Evolutionary conservation across 2,888 invertebrate species (phyloP).

Genomic region (Eurytoma californica): DNA sequence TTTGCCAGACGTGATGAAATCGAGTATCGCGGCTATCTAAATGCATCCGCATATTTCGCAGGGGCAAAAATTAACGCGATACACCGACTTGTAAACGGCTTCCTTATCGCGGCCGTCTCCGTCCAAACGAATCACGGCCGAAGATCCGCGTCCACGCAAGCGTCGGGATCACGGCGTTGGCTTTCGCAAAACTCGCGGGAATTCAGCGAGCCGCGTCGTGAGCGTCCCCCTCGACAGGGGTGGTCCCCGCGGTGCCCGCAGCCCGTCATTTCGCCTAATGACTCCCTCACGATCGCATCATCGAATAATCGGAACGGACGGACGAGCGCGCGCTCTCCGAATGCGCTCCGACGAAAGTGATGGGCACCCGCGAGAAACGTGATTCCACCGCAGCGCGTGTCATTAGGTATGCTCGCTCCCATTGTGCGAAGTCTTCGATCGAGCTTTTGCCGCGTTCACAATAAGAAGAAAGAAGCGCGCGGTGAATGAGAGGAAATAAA

Average conservation of each 20-base stretch:
- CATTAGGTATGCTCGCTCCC: neutral
- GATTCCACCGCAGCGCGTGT: neutral
- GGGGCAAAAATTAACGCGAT: neutral
- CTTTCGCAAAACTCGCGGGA: slow-evolving; percentile 23
- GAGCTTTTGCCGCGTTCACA: neutral
- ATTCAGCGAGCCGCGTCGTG: slow-evolving; percentile 14
- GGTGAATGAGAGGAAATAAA: too few species aligned
- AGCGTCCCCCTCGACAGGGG: slow-evolving; percentile 11
- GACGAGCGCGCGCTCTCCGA: neutral
- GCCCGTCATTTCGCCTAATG: slow-evolving; percentile 34
- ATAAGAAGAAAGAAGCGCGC: neutral
- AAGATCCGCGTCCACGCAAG: neutral
- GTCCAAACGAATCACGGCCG: neutral
- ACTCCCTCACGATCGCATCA: slow-evolving; percentile 37
- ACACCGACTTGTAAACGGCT: neutral
- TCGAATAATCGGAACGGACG: slow-evolving; percentile 28
- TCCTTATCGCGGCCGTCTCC: neutral
- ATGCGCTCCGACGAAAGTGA: slow-evolving; percentile 38
- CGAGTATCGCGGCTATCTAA: too few species aligned
- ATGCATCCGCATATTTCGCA: too few species aligned
- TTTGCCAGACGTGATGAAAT: neutral
- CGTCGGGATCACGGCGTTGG: slow-evolving; percentile 24
- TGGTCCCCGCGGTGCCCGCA: slow-evolving; percentile 15
- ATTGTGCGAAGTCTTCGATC: neutral
- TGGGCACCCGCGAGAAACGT: slow-evolving; percentile 3